These are phyloP conservation scores for Athalia circularis DNA, from an alignment of 2,888 invertebrate genomes.

Conservation along the genomic window DNA sequence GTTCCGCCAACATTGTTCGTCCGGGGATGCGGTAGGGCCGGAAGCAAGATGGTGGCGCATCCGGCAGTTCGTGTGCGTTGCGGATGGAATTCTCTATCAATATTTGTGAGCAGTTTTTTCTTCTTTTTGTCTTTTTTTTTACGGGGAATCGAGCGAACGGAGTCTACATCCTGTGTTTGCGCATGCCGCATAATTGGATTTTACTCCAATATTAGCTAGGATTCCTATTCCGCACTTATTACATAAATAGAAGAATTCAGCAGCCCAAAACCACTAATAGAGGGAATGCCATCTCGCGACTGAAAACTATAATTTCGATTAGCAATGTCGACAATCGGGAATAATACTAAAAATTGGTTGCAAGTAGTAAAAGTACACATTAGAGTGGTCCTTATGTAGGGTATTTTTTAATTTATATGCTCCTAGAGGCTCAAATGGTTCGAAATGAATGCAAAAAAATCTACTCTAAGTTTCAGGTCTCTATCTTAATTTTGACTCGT, in stretches of 20 bases:
- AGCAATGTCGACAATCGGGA: too few relatives aligned
- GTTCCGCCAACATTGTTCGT: slow-evolving; percentile 48
- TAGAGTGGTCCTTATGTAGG: too few relatives aligned
- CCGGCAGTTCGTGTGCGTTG: slow-evolving; percentile 52
- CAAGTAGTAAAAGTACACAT: too few relatives aligned
- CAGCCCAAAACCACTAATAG: neutral
- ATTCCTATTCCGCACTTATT: slow-evolving; percentile 38
- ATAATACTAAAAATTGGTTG: too few relatives aligned
- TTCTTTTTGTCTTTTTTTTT: slow-evolving; percentile 42
- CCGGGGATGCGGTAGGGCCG: slow-evolving; percentile 49
- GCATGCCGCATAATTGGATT: slow-evolving; percentile 65
- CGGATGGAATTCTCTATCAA: slow-evolving; percentile 60
- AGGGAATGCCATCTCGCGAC: too few relatives aligned
- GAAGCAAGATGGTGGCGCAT: slow-evolving; percentile 62
- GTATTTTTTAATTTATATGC: too few relatives aligned
- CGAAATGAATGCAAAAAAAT: too few relatives aligned
- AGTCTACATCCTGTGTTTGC: slow-evolving; percentile 64
- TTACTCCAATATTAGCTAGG: slow-evolving; percentile 47
- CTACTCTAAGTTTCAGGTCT: too few relatives aligned
- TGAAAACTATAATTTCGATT: too few relatives aligned
- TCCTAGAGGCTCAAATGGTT: too few relatives aligned
- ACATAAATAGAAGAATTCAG: slow-evolving; percentile 2
- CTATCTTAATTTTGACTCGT: too few relatives aligned
- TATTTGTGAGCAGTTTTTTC: slow-evolving; percentile 63
- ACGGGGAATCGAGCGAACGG: slow-evolving; percentile 60